A percentile compares a stretch with the other conserved stretches of the same genome.
Conservation (phyloP, 2,113 vertebrate species). For the Perca fluviatilis region DNA sequence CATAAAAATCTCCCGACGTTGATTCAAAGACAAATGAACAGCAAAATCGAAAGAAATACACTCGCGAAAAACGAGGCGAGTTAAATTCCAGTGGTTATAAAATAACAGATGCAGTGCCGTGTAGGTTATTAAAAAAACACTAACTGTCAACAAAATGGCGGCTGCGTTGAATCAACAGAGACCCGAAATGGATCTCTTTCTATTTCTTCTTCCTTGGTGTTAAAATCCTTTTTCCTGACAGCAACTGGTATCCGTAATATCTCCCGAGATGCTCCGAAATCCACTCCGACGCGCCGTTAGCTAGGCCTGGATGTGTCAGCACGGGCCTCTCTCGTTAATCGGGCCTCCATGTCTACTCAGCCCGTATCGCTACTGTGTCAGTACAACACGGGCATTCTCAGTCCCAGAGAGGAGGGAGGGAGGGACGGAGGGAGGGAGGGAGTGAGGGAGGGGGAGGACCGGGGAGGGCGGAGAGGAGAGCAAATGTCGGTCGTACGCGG, state of each 20-base stretch:
- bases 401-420: slow-evolving; percentile 71
- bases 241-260: slow-evolving; percentile 66
- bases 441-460: slow-evolving; percentile 33
- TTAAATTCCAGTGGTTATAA: slow-evolving; percentile 44
- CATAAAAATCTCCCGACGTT: slow-evolving; percentile 21
- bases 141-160: slow-evolving; percentile 91
- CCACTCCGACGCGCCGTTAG: slow-evolving; percentile 78
- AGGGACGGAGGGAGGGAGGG: slow-evolving; percentile 53
- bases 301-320: slow-evolving; percentile 84
- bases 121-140: slow-evolving; percentile 84
- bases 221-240: slow-evolving; percentile 57
- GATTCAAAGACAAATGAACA: slow-evolving; percentile 20
- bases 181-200: slow-evolving; percentile 87
- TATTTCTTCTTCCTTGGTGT: slow-evolving; percentile 70
- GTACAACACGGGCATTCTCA: slow-evolving; percentile 87
- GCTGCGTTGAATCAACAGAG: slow-evolving; percentile 89
- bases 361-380: slow-evolving; percentile 88
- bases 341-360: slow-evolving; percentile 89
- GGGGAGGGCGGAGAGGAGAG: slow-evolving; percentile 46
- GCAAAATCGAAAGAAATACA: slow-evolving; percentile 8
- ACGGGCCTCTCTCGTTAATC: slow-evolving; percentile 82
- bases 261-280: slow-evolving; percentile 70
- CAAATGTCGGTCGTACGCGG: slow-evolving; percentile 74
- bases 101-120: slow-evolving; percentile 75
- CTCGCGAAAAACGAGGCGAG: not conserved